Percentiles rank a stretch among this genome's conserved stretches.
Conservation (phyloP, 2,888 invertebrate species). For the Cephus sareptanus region DNA sequence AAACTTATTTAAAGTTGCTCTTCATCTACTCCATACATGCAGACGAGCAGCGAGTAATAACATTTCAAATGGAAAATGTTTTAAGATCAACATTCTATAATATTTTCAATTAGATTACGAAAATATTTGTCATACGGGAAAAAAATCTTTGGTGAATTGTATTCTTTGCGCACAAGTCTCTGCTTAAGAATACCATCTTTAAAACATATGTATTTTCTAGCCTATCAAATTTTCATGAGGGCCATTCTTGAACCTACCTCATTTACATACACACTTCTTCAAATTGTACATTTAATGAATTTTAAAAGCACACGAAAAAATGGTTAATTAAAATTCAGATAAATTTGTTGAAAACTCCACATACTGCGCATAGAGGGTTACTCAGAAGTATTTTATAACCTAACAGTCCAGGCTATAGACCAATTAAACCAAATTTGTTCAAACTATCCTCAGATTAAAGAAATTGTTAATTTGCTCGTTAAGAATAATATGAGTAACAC, state of each 20-base stretch:
- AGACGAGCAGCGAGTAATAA: neutral
- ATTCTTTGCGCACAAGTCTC: too few relatives aligned
- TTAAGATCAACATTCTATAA: neutral
- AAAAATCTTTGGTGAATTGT: neutral
- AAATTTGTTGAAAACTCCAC: neutral
- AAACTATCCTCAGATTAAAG: too few relatives aligned
- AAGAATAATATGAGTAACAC: too few relatives aligned
- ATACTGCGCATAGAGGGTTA: neutral
- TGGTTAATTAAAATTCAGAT: neutral
- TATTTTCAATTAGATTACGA: neutral
- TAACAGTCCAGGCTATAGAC: too few relatives aligned
- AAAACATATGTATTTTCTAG: too few relatives aligned
- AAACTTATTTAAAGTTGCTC: neutral
- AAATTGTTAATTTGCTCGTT: too few relatives aligned
- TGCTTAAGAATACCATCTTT: neutral
- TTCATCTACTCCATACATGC: neutral
- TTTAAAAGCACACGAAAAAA: neutral
- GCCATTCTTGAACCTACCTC: neutral
- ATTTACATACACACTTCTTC: neutral
- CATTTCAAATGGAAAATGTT: neutral
- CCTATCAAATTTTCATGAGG: neutral
- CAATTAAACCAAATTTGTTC: too few relatives aligned
- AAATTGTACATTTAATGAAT: neutral
- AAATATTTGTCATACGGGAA: neutral
- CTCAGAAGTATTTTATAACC: too few relatives aligned